These are phyloP conservation scores for Cheilosia grossa DNA, from an alignment of 2,888 invertebrate species.

Conservation along the genomic window DNA sequence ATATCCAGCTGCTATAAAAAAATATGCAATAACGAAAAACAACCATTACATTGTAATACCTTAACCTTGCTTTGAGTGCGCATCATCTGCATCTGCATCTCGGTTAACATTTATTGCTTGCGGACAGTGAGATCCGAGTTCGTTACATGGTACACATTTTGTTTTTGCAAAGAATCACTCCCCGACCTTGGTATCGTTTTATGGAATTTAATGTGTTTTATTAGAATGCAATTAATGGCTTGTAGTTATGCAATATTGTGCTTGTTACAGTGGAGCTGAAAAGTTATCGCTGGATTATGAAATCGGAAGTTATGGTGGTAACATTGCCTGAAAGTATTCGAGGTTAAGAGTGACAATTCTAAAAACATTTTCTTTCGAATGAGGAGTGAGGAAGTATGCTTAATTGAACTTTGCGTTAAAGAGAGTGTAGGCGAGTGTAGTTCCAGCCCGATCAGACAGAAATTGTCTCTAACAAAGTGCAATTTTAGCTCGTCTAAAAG, in stretches of 20 bases:
- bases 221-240: constrained; percentile 64
- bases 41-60: constrained; percentile 74
- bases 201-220: constrained; percentile 66
- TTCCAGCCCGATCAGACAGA: too few relatives aligned
- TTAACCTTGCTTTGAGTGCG: constrained; percentile 70
- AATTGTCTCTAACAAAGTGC: too few relatives aligned
- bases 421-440: too few relatives aligned
- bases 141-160: constrained; percentile 6
- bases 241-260: constrained; percentile 42
- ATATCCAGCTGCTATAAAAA: constrained; percentile 69
- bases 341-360: too few relatives aligned
- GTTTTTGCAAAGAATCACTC: constrained; percentile 52
- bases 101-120: constrained; percentile 49
- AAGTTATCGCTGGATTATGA: neutral
- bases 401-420: too few relatives aligned
- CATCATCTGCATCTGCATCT: constrained; percentile 69
- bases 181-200: constrained; percentile 68
- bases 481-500: too few relatives aligned
- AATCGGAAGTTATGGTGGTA: too few relatives aligned
- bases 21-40: constrained; percentile 65
- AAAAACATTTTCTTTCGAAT: too few relatives aligned
- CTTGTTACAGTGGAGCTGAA: constrained; percentile 8
- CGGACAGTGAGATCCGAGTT: constrained; percentile 36
- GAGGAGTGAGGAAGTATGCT: too few relatives aligned
- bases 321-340: too few relatives aligned